Conservation (phyloP, 2,113 vertebrate species). For the Rhombomys opimus region DNA sequence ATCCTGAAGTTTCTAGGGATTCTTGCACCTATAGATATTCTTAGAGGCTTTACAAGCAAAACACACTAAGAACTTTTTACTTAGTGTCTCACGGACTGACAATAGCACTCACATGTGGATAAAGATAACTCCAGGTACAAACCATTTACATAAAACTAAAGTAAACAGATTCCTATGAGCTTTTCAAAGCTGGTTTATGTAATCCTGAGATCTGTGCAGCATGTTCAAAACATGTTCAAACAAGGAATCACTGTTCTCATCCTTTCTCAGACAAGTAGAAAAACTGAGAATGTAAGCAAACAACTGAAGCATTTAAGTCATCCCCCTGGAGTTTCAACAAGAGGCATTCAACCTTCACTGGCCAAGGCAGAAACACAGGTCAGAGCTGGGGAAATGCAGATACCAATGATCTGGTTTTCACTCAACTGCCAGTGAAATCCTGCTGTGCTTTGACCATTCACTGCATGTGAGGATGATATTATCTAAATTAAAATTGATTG, state of each 20-base stretch:
- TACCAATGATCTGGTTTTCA: too few species aligned
- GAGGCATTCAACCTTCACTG: background rate
- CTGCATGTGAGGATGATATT: background rate
- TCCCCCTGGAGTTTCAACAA: background rate
- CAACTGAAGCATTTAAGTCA: background rate
- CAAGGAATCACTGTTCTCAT: background rate
- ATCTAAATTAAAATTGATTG: background rate
- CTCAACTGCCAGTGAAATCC: background rate
- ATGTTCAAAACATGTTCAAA: background rate
- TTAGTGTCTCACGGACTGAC: background rate
- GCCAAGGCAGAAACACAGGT: background rate
- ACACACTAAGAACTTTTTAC: background rate
- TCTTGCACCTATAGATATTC: background rate
- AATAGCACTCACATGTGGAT: background rate
- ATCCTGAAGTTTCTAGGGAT: background rate
- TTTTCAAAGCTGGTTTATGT: background rate
- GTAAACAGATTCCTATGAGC: background rate
- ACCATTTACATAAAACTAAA: background rate
- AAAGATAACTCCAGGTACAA: background rate
- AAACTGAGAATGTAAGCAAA: constrained; percentile 1
- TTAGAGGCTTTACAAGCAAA: background rate
- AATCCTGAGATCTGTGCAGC: background rate
- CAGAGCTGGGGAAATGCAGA: background rate
- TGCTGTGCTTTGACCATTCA: background rate
- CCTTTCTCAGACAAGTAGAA: background rate